Evolutionary conservation across 2,888 invertebrate species (phyloP), one percentile per base, ranked within the genome.

Genomic region (Xestia c-nigrum): DNA sequence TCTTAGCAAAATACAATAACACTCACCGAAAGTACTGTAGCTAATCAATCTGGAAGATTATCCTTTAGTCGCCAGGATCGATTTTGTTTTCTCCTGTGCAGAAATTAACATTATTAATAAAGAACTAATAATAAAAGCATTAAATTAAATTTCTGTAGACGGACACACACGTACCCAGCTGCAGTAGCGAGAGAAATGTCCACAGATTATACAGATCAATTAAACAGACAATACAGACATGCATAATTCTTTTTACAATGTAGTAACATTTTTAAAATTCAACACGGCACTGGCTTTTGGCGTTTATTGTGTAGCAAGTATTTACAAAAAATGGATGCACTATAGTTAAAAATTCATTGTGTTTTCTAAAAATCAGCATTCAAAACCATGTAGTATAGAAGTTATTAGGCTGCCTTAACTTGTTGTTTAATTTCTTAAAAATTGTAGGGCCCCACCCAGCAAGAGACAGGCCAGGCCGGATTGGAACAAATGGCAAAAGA

Each of bases 21-120:
- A 94, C 95, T 94, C 89, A 96, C 96, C 96, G 89, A 93, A 93
- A 90, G 96, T 96, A 96, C 96, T 93, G 96, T 94, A 96, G 96
- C 95, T 88, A 94, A 96, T 96, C 96, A 93, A 95, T 89, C 96
- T 93, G 93, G 91, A 93, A 91, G 91, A 89, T 93, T 95, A 95
- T 89, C 92, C 93, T 93, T 93, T 92, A 91, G 93, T 92, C 94
- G 96, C 96, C 96, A 96, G 95, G 94, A 91, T 95, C 93, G 92
- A 90, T 89, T 92, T 88, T 93, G 94, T 91, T 93, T 91, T 92
- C 92, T 92, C 95, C 96, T 96, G 94, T 81, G 85, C 86, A 89
- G 92, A 92, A 94, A 93, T 90, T 88, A 87, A 86, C 85, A 85
- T 69, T 86, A 90, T 90, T 90, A 91, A 82, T 89, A 90, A 84